Percentiles rank a stretch among this genome's conserved stretches.
These are phyloP conservation scores for Paralichthys olivaceus DNA, from an alignment of 2,113 vertebrate species.

Conservation along the genomic window DNA sequence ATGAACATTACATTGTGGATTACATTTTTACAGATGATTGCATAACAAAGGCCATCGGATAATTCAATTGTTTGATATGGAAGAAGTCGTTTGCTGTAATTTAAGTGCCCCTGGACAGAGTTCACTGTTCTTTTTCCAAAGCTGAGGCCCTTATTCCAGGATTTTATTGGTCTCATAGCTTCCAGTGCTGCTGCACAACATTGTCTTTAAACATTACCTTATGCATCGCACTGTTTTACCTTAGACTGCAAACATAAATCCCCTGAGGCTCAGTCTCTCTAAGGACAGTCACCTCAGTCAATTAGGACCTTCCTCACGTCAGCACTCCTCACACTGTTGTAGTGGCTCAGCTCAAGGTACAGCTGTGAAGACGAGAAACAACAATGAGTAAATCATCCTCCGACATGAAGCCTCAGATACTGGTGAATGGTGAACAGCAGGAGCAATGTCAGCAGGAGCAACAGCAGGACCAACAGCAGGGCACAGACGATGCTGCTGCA, in stretches of 20 bases:
- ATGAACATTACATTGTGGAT: conserved; percentile 10
- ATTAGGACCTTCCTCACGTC: conserved; percentile 22
- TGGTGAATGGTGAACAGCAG: conserved; percentile 35
- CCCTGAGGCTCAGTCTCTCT: conserved; percentile 22
- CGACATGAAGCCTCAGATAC: conserved; percentile 33
- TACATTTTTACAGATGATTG: conserved; percentile 1
- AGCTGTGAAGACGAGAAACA: conserved; percentile 13
- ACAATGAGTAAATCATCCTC: conserved; percentile 55
- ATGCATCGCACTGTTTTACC: background rate
- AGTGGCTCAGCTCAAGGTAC: conserved; percentile 28
- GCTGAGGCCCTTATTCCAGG: background rate
- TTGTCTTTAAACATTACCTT: background rate
- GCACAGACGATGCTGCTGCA: background rate
- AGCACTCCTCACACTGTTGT: conserved; percentile 15
- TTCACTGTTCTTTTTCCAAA: background rate
- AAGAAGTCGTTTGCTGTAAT: background rate
- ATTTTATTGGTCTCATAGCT: background rate
- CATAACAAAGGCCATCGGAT: background rate
- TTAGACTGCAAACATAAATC: conserved; percentile 11
- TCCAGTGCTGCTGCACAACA: background rate
- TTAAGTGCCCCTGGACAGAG: background rate
- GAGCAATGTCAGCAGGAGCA: conserved; percentile 1
- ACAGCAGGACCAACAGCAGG: conserved; percentile 14
- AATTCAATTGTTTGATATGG: background rate
- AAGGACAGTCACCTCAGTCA: conserved; percentile 27